Evolutionary conservation across 2,888 invertebrate genomes (phyloP), one percentile per base, ranked within the genome.

Genomic region (Meteorus colon): DNA sequence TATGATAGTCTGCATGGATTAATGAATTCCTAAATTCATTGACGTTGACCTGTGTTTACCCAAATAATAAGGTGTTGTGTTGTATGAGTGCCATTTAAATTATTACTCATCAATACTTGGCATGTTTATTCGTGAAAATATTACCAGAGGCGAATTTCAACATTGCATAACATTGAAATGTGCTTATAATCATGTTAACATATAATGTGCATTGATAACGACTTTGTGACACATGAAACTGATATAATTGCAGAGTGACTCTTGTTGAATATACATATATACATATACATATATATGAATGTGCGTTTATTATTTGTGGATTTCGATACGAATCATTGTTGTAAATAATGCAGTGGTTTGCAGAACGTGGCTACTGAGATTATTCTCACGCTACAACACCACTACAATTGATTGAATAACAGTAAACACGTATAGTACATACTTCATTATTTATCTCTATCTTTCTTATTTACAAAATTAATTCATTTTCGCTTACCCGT

Each of bases 401-500:
- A 67, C 67, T 8, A 55, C n/a, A 16, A 5, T 48, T 27, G 48
- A 45, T 67, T 27, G 27, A 19, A 29, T 27, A 45, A 29, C 67
- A 67, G 45, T 67, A 6, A 45, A 62, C 60, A 45, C 12, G 8
- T 62, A 29, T 12, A 12, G 12, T 12, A 41, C 41, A 8, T 41
- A 8, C 2, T 12, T 41, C 8, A 41, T 41, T 19, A 55, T n/a
- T 55, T 55, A 19, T 1, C 3, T 8, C 8, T n/a, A n/a, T 62
- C 27, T n/a, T 62, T 31, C 27, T 29, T 51, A 27, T 29, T 45
- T 29, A 41, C 16, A 65, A 55, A 66, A 62, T 62, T 5, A 4
- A 62, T 69, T 4, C 27, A 66, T 66, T 55, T 55, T 73, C 10
- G 41, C 88, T 88, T 81, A 95, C 96, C 95, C 93, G 95, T 94